phyloP scores from a whole-genome alignment of 1,140 invertebrate genomes.

The Pachypeltis micranthus region DNA sequence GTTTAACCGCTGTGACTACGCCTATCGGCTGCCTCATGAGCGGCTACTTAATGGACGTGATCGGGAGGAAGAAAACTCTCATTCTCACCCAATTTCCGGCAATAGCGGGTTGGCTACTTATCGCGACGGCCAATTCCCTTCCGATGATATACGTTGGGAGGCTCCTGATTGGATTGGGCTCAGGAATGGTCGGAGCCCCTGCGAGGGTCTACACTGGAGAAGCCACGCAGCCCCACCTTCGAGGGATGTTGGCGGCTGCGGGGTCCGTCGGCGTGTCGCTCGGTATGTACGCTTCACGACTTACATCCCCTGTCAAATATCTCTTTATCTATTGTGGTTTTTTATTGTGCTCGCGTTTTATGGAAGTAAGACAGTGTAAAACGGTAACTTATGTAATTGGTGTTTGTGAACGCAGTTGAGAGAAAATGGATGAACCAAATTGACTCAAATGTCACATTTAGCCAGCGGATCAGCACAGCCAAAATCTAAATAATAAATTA shows the following conservation, averaged over 20 bases:
- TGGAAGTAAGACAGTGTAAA: too few species aligned
- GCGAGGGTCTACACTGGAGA: constrained; percentile 54
- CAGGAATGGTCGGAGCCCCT: constrained; percentile 56
- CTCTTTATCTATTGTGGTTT: not conserved
- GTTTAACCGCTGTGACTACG: constrained; percentile 55
- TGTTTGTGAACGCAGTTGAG: too few species aligned
- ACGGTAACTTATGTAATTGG: too few species aligned
- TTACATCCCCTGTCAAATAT: too few species aligned
- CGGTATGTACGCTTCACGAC: constrained; percentile 21
- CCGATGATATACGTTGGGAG: constrained; percentile 48
- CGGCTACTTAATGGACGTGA: constrained; percentile 55
- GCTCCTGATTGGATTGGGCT: constrained; percentile 49
- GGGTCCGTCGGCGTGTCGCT: constrained; percentile 41
- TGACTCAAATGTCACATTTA: too few species aligned
- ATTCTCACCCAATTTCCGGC: constrained; percentile 55
- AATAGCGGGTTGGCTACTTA: constrained; percentile 53
- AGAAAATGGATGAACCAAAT: too few species aligned
- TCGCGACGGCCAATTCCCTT: constrained; percentile 44
- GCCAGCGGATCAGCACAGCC: too few species aligned
- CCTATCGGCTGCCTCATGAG: constrained; percentile 57
- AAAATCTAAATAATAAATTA: too few species aligned
- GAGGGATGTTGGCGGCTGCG: constrained; percentile 51
- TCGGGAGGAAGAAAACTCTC: constrained; percentile 50
- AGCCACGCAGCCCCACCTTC: constrained; percentile 52
- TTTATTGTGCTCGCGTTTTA: not conserved